These are phyloP conservation scores for Puntigrus tetrazona DNA, from an alignment of 2,113 vertebrate genomes.

Conservation along the genomic window DNA sequence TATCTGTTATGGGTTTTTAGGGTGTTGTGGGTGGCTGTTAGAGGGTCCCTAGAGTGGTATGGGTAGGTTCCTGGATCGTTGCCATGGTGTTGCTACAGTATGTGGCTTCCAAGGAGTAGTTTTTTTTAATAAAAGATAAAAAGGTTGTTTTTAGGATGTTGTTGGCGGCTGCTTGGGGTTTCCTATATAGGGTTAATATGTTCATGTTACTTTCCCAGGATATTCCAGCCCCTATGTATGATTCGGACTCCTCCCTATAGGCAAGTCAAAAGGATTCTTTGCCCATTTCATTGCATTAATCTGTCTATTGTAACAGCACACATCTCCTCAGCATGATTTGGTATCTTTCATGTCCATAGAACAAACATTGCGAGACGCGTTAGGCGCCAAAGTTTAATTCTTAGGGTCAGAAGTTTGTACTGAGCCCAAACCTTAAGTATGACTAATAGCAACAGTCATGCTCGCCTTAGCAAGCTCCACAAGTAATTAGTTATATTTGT, in stretches of 20 bases:
- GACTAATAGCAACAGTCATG: background rate
- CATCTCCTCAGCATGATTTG: background rate
- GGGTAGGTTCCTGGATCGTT: no score
- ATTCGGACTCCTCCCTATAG: background rate
- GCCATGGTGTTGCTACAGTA: background rate
- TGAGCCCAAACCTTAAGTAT: background rate
- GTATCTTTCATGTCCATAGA: background rate
- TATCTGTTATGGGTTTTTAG: background rate
- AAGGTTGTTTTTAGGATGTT: background rate
- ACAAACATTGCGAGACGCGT: background rate
- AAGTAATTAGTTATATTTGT: no score
- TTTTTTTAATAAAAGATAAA: background rate
- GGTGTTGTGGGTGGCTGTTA: no score
- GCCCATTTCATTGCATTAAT: background rate
- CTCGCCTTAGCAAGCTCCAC: background rate
- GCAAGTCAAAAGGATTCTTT: background rate
- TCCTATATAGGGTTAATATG: background rate
- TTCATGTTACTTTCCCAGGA: background rate
- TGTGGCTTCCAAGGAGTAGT: background rate
- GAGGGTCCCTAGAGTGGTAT: no score
- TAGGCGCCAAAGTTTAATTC: background rate
- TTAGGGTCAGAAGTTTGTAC: background rate
- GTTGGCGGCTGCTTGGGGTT: background rate
- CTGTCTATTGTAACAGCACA: background rate
- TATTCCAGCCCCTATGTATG: background rate